Evolutionary conservation across 2,113 vertebrate species (phyloP).

Genomic region (Chlorodrepanis virens): DNA sequence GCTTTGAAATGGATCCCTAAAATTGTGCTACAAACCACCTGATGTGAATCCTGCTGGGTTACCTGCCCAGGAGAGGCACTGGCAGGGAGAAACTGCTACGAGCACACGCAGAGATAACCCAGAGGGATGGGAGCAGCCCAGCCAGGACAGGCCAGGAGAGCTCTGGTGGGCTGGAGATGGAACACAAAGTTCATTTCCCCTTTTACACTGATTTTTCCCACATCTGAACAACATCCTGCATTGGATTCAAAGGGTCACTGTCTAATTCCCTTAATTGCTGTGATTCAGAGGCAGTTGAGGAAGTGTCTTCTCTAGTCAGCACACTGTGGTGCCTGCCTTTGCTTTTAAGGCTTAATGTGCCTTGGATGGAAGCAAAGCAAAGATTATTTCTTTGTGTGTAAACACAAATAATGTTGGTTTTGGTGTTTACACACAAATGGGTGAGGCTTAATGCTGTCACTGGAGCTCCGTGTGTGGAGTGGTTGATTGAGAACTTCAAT

Average conservation of each 20-base stretch:
- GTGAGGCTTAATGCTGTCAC: neutral
- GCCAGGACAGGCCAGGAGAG: neutral
- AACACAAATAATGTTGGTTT: neutral
- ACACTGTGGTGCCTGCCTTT: neutral
- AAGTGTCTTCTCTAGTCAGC: neutral
- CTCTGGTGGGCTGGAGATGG: neutral
- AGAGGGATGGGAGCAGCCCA: neutral
- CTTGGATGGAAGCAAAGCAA: neutral
- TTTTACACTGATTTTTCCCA: neutral
- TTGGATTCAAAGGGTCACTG: neutral
- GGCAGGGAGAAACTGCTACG: neutral
- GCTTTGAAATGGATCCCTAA: neutral
- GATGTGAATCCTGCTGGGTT: neutral
- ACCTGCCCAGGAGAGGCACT: neutral
- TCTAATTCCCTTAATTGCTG: neutral
- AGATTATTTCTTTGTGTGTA: neutral
- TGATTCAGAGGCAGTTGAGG: neutral
- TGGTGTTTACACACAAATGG: neutral
- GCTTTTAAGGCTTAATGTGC: neutral
- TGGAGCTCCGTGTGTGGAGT: neutral
- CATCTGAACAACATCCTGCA: neutral
- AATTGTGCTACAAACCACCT: neutral
- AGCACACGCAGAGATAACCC: neutral
- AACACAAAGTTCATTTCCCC: neutral
- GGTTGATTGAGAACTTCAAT: neutral